Percentiles rank a stretch among this genome's conserved stretches.
These are phyloP conservation scores for Polyommatus iphigenia DNA, from an alignment of 2,888 invertebrate species.

Conservation along the genomic window DNA sequence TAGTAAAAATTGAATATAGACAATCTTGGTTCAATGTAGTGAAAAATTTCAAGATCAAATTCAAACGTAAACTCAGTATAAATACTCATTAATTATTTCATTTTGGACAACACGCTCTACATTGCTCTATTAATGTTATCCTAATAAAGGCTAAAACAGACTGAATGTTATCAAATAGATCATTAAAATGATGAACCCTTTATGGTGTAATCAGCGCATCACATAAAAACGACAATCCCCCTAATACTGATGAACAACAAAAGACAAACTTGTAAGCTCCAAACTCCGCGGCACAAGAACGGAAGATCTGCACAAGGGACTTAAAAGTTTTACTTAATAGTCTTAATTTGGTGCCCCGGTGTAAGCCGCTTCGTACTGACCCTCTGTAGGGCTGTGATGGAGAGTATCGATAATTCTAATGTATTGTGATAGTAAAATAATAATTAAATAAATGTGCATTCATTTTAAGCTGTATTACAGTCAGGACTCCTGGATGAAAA, in stretches of 20 bases:
- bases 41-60: too few relatives aligned
- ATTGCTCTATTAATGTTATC: background rate
- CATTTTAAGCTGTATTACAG: too few relatives aligned
- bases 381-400: conserved; percentile 57
- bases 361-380: conserved; percentile 73
- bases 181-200: background rate
- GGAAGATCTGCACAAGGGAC: conserved; percentile 74
- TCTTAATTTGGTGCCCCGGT: conserved; percentile 74
- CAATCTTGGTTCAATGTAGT: too few relatives aligned
- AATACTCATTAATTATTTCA: too few relatives aligned
- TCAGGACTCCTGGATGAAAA: too few relatives aligned
- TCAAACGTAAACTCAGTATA: too few relatives aligned
- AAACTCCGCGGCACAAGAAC: conserved; percentile 73
- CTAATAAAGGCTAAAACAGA: background rate
- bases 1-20: too few relatives aligned
- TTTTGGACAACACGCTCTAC: background rate
- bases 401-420: conserved; percentile 44
- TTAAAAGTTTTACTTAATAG: conserved; percentile 79
- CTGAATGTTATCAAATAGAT: background rate
- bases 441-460: too few relatives aligned
- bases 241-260: conserved; percentile 62
- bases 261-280: conserved; percentile 73
- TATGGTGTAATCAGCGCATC: conserved; percentile 38
- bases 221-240: conserved; percentile 56
- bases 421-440: conserved; percentile 33